Base-by-base conservation (phyloP, 2,113 vertebrate species). In the Indicator maculatus region DNA sequence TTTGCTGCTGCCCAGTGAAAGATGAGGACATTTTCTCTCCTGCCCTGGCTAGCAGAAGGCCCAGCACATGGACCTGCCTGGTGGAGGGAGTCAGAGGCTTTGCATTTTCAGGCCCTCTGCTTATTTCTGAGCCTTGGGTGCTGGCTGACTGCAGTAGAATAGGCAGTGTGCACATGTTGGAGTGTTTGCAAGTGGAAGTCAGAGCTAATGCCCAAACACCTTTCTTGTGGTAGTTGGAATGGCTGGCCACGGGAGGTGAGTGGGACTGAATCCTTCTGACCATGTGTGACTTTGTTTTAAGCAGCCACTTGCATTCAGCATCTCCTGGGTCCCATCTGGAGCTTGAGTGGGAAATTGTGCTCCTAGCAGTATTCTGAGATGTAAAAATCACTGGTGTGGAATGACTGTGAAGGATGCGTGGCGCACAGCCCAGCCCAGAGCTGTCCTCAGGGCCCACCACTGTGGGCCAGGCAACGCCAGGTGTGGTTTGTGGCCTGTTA, bases 301-400 rank as follows among this genome's bases (percentile, higher is more conserved):
- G 65, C 90, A 95, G 76, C 72, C 5, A 79, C 90, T 95, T 66
- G 17, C 50, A 78, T 50, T 86, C 4, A 0, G 66, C 73, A 55
- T 95, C 88, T 97, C 83, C 80, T 79, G 94, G 83, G 92, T 94
- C 92, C 80, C 93, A 92, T 96, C 89, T 95, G 94, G 87, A 95
- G 87, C 64, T 87, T 83, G 84, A 94, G 94, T 95, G 93, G 93
- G 88, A 93, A 95, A 95, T 72, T 95, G 86, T 94, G 96, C 95
- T 97, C 83, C 90, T 84, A 94, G 96, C 94, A 88, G 88, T 93
- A 84, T 95, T 97, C 41, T 76, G 94, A 90, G 88, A 95, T 93
- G 85, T 86, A 90, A 76, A 95, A 97, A 86, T 71, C 95, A 93
- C 73, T 70, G 88, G 93, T 81, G 90, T 96, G 93, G 95, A 97